A percentile compares a stretch with the other conserved stretches of the same genome.
These are phyloP conservation scores for Copidosoma floridanum DNA, from an alignment of 1,140 invertebrate genomes.

Conservation along the genomic window DNA sequence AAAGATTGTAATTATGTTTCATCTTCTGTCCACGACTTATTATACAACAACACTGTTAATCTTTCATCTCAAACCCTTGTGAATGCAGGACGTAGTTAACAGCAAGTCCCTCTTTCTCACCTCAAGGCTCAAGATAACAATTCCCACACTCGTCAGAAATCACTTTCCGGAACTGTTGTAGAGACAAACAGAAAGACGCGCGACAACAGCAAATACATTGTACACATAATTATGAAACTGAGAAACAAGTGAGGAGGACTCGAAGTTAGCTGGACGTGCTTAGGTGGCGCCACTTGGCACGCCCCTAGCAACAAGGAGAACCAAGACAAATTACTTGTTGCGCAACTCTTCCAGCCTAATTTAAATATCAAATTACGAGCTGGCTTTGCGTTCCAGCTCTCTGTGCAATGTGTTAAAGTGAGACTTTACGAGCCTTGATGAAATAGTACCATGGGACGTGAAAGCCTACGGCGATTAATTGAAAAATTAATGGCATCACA, in stretches of 20 bases:
- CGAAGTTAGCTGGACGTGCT: background rate
- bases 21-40: too few relatives aligned
- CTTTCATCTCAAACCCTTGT: too few relatives aligned
- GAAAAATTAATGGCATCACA: conserved; percentile 16
- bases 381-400: conserved; percentile 10
- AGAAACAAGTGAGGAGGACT: background rate
- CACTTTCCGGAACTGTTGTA: conserved; percentile 4
- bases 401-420: conserved; percentile 2
- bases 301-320: conserved; percentile 29
- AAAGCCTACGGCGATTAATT: too few relatives aligned
- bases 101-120: too few relatives aligned
- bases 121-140: conserved; percentile 7
- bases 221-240: too few relatives aligned
- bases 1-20: too few relatives aligned
- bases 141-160: background rate
- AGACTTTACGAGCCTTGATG: conserved; percentile 7
- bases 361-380: conserved; percentile 47
- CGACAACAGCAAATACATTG: background rate
- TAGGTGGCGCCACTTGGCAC: conserved; percentile 8
- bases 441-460: background rate
- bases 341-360: conserved; percentile 49
- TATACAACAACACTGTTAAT: too few relatives aligned
- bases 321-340: conserved; percentile 45
- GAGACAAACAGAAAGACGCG: conserved; percentile 15
- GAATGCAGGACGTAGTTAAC: too few relatives aligned